These are phyloP conservation scores for Cydia pomonella DNA, from an alignment of 1,140 invertebrate species.

Conservation along the genomic window DNA sequence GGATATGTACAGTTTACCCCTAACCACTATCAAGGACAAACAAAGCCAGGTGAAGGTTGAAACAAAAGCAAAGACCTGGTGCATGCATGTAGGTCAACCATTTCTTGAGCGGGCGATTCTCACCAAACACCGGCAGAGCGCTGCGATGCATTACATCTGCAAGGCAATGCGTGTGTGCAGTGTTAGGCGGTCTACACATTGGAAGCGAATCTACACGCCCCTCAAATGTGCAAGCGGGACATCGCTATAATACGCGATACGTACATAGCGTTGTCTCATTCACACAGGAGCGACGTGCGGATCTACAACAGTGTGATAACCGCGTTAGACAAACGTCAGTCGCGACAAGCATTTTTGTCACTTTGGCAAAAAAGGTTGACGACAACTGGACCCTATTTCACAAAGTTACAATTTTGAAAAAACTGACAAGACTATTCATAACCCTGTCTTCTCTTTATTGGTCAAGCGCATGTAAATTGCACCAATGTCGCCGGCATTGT, in stretches of 20 bases:
- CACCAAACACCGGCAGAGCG: conserved; percentile 62
- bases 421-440: too few species aligned
- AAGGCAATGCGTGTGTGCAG: conserved; percentile 58
- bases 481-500: background rate
- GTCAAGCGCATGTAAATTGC: too few species aligned
- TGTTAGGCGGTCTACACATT: background rate
- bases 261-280: too few species aligned
- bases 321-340: conserved; percentile 38
- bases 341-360: conserved; percentile 21
- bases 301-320: too few species aligned
- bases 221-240: too few species aligned
- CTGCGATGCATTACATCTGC: conserved; percentile 67
- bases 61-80: conserved; percentile 73
- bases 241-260: too few species aligned
- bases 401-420: background rate
- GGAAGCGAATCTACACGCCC: too few species aligned
- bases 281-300: too few species aligned
- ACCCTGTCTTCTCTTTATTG: too few species aligned
- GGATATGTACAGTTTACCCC: too few species aligned
- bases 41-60: conserved; percentile 44
- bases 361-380: background rate
- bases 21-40: background rate
- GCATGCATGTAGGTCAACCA: conserved; percentile 79
- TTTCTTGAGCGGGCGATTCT: conserved; percentile 70
- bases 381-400: background rate